Percentiles rank a stretch among this genome's conserved stretches.
Conservation (phyloP, 2,797 vertebrate genomes). For the Anas georgica region DNA sequence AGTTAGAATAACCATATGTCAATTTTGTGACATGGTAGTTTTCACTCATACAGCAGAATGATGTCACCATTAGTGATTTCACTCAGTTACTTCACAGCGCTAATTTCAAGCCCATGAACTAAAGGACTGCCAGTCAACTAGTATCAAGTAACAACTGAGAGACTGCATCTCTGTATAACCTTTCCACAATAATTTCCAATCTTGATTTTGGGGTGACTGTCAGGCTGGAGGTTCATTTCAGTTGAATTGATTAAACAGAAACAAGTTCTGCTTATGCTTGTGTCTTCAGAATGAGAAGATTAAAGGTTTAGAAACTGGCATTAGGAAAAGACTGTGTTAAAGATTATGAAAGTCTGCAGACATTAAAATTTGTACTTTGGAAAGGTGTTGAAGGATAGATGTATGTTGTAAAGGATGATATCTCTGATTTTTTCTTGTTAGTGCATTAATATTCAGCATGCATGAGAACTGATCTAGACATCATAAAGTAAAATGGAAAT, state of each 20-base stretch:
- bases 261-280: background rate
- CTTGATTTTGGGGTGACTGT: slow-evolving; percentile 20
- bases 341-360: background rate
- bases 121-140: background rate
- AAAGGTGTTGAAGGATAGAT: background rate
- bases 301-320: background rate
- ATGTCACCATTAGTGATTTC: slow-evolving; percentile 6
- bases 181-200: slow-evolving; percentile 41
- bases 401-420: background rate
- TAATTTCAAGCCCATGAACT: slow-evolving; percentile 49
- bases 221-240: background rate
- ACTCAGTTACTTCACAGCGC: background rate
- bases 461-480: background rate
- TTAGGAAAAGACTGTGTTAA: background rate
- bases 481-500: slow-evolving; percentile 9
- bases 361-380: background rate
- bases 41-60: background rate
- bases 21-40: background rate
- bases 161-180: slow-evolving; percentile 23
- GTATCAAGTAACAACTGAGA: slow-evolving; percentile 25
- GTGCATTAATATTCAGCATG: background rate
- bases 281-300: background rate
- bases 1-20: background rate
- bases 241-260: background rate
- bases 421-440: background rate